Evolutionary conservation across 2,797 vertebrate species (phyloP), one percentile per base, ranked within the genome.

Genomic region (Sebastes vulpes): DNA sequence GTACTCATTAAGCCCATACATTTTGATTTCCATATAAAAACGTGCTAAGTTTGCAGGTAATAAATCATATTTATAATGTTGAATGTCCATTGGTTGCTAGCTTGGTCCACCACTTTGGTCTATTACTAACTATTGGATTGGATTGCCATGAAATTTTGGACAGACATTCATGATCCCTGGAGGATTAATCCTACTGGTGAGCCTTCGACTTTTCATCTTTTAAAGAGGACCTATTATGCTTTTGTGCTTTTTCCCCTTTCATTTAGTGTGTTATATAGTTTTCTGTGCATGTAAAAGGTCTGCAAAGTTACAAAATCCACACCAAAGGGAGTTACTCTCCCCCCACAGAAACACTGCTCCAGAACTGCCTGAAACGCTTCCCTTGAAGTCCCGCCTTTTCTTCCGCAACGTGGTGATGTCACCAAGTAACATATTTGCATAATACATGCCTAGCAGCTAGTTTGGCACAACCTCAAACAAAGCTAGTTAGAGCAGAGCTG

Each of bases 381-480:
- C 35, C 12, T 42, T 42, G 5, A 42, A 42, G 3, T 16, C 14
- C 14, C 1, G 3, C 38, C 0, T 16, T 42, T 42, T 42, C 38
- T 42, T 42, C 38, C 38, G 1, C 18, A 42, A 42, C 5, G 0
- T 42, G 0, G 14, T 42, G 38, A 42, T 42, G 38, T 42, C 38
- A 42, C 38, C 38, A 42, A 42, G 3, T 42, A 42, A 42, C 0
- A 42, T 14, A 7, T 18, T 46, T 46, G 16, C 1, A 46, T 18
- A 18, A 18, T 46, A 46, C 42, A 0, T 46, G 42, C 16, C 6
- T 8, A 46, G 42, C 16, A 0, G 42, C 0, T 46, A 2, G 1
- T 46, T 46, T 46, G 42, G 3, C 0, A 46, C 6, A 0, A 0
- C 1, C 6, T 46, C 42, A 46, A 46, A 18, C 42, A 46, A 46